These are phyloP conservation scores for Troilus luridus DNA, from an alignment of 2,888 invertebrate species.

Conservation along the genomic window DNA sequence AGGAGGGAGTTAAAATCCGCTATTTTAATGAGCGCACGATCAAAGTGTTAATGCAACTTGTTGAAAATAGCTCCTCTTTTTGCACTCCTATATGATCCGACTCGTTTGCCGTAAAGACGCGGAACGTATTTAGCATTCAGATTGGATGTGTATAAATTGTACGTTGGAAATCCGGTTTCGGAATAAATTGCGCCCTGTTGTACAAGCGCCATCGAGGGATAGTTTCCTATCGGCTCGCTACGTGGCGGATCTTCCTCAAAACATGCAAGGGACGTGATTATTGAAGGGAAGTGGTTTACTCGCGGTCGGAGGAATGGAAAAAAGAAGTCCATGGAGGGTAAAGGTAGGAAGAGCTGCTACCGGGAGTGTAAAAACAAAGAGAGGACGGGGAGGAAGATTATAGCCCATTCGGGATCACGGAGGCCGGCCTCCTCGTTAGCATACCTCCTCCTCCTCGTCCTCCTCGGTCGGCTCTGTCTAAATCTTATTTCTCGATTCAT, in stretches of 20 bases:
- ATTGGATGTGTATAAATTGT: slow-evolving; percentile 34
- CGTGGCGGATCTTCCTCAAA: background rate
- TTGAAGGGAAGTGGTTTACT: slow-evolving; percentile 47
- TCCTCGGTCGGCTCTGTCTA: background rate
- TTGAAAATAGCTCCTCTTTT: background rate
- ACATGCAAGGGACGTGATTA: background rate
- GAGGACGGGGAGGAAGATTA: slow-evolving; percentile 51
- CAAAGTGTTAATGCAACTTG: background rate
- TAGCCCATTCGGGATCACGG: slow-evolving; percentile 51
- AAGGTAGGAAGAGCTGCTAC: slow-evolving; percentile 45
- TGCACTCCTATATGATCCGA: background rate
- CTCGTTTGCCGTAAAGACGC: background rate
- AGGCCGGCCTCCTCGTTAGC: slow-evolving; percentile 54
- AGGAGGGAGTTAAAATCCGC: background rate
- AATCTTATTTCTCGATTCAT: slow-evolving; percentile 23
- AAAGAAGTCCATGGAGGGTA: slow-evolving; percentile 12
- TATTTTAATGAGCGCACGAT: background rate
- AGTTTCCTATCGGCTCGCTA: background rate
- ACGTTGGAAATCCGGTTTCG: slow-evolving; percentile 17
- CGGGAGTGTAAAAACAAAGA: slow-evolving; percentile 52
- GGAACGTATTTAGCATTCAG: slow-evolving; percentile 37
- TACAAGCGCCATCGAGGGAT: background rate
- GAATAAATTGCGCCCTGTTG: slow-evolving; percentile 2
- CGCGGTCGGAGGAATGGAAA: slow-evolving; percentile 28
- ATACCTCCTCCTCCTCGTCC: slow-evolving; percentile 39